Evolutionary conservation across 2,888 invertebrate species (phyloP).

Genomic region (Heliconius hortense): DNA sequence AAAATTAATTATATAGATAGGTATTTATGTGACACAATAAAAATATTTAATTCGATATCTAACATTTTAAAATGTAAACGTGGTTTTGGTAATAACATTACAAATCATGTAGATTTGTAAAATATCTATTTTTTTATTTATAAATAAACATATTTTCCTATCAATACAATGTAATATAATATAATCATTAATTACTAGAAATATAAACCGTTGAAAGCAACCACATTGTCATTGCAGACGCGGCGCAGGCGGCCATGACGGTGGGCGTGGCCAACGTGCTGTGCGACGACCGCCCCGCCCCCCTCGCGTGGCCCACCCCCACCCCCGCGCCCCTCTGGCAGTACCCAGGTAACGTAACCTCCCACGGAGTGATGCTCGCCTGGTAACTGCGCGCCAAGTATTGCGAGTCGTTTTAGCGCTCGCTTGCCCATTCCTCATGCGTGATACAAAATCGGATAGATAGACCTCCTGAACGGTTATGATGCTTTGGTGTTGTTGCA

Average conservation of each 20-base stretch:
- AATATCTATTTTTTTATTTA: too few species aligned
- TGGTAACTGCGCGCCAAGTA: slow-evolving; percentile 82
- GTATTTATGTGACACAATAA: too few species aligned
- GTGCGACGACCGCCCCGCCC: slow-evolving; percentile 84
- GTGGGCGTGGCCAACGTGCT: slow-evolving; percentile 85
- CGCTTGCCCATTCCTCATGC: slow-evolving; percentile 26
- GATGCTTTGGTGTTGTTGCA: slow-evolving; percentile 76
- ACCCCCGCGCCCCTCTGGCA: slow-evolving; percentile 88
- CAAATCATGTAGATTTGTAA: too few species aligned
- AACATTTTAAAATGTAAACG: too few species aligned
- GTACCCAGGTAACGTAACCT: slow-evolving; percentile 87
- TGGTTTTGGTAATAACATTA: too few species aligned
- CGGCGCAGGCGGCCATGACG: slow-evolving; percentile 85
- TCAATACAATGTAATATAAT: neutral
- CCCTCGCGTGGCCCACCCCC: slow-evolving; percentile 81
- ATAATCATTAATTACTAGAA: neutral
- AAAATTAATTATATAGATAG: too few species aligned
- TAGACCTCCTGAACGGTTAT: slow-evolving; percentile 62
- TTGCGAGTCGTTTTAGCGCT: slow-evolving; percentile 67
- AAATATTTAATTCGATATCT: too few species aligned
- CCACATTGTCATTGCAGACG: slow-evolving; percentile 79
- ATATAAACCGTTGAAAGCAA: slow-evolving; percentile 46
- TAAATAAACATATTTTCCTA: too few species aligned
- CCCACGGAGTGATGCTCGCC: slow-evolving; percentile 66
- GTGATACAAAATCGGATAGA: slow-evolving; percentile 44